A percentile compares a stretch with the other conserved stretches of the same genome.
phyloP scores from a whole-genome alignment of 1,140 invertebrate species.

The Drosophila tristis region DNA sequence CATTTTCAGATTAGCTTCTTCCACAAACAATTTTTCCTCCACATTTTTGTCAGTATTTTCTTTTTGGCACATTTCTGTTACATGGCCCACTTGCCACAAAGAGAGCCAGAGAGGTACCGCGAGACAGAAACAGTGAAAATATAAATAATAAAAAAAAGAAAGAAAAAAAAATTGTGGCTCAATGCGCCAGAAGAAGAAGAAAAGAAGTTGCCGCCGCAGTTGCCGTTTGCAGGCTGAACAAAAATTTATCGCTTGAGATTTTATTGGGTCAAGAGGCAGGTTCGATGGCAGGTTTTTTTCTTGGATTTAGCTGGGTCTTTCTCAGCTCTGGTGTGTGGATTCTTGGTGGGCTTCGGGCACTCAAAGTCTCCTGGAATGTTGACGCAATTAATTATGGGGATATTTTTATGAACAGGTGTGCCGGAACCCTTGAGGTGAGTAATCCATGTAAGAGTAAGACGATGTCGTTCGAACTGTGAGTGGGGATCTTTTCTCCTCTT shows the following conservation, averaged over 20 bases:
- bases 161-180: slow-evolving; percentile 23
- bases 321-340: slow-evolving; percentile 11
- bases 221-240: slow-evolving; percentile 29
- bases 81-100: slow-evolving; percentile 63
- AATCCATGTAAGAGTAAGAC: too few relatives aligned
- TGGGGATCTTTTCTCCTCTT: too few relatives aligned
- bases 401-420: slow-evolving; percentile 48
- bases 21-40: slow-evolving; percentile 32
- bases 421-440: not conserved
- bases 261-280: slow-evolving; percentile 75
- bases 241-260: slow-evolving; percentile 64
- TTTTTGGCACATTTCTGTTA: slow-evolving; percentile 67
- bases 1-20: slow-evolving; percentile 66
- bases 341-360: slow-evolving; percentile 54
- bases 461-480: too few relatives aligned
- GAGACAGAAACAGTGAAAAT: slow-evolving; percentile 19
- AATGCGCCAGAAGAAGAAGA: slow-evolving; percentile 13
- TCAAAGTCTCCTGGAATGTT: slow-evolving; percentile 26
- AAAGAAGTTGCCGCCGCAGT: slow-evolving; percentile 35
- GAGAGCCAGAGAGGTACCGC: not conserved
- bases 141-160: slow-evolving; percentile 42
- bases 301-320: slow-evolving; percentile 1
- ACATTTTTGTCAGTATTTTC: slow-evolving; percentile 22
- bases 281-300: slow-evolving; percentile 37
- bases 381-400: slow-evolving; percentile 56